Evolutionary conservation across 2,797 vertebrate species (phyloP), one percentile per base, ranked within the genome.

Genomic region (Pseudochirops corinnae): DNA sequence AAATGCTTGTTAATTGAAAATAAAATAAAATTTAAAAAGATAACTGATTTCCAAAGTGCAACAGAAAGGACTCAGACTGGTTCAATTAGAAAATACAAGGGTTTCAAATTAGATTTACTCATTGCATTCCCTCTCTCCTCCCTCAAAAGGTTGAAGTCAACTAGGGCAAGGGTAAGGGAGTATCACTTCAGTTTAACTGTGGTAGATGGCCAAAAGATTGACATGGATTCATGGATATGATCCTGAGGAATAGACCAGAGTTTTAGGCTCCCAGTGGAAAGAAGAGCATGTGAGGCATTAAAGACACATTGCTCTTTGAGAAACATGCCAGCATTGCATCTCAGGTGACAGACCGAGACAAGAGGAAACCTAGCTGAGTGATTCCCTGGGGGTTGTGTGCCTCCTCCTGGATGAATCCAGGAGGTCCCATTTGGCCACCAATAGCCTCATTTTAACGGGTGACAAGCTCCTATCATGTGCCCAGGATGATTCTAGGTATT

Each of bases 391-490:
- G 33, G 90, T 90, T 92, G 57, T 91, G 74, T 95, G 92, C 93
- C 67, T 98, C 96, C 91, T 97, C 67, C 94, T 96, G 93, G 95
- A 90, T 93, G 92, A 94, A 91, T 90, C 94, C 60, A 94, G 92
- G 96, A 92, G 67, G 67, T 56, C 92, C 14, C 7, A 11, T 46
- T 50, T 33, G 11, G 56, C 67, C 18, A 0, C 9, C 0, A 6
- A 67, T 87, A 90, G 52, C 28, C 14, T n/a, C 33, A 14, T 87
- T 94, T 50, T 55, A 58, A 87, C 56, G 56, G 91, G 55, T 55
- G 90, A 91, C 56, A 67, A 92, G n/a, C 24, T 12, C 91, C 55
- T 53, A 87, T 46, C 52, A 62, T 5, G 33, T 13, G 6, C 57
- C 56, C 90, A 9, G 14, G 21, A 24, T 31, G 39, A 62, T 90